Conservation (phyloP, 2,888 invertebrate species). For the Yponomeuta plumbellus region DNA sequence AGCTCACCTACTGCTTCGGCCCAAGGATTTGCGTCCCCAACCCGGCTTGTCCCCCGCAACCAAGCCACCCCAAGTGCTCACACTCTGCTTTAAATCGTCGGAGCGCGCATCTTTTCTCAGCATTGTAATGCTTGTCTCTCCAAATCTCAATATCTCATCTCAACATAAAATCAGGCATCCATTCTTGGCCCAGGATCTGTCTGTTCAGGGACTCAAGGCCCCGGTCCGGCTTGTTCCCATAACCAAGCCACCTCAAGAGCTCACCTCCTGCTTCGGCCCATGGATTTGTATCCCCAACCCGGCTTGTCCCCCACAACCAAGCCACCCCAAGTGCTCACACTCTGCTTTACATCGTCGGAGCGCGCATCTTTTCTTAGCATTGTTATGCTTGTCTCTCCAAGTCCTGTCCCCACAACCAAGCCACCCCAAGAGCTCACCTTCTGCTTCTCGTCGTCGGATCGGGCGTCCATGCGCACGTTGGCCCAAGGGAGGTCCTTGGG, state of each 20-base stretch:
- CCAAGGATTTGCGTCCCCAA: too few relatives aligned
- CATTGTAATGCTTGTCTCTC: too few relatives aligned
- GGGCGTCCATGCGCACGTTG: constrained; percentile 97
- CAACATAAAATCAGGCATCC: constrained; percentile 97
- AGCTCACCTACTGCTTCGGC: too few relatives aligned
- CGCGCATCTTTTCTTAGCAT: too few relatives aligned
- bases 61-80: constrained; percentile 41
- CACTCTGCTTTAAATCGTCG: constrained; percentile 99
- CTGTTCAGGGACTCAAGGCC: constrained; percentile 76
- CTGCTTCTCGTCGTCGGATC: constrained; percentile 97
- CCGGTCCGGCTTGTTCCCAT: constrained; percentile 90
- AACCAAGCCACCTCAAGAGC: too few relatives aligned
- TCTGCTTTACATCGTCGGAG: too few relatives aligned
- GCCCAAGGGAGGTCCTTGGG: constrained; percentile 98
- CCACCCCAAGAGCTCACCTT: constrained; percentile 78
- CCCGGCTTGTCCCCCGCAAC: too few relatives aligned
- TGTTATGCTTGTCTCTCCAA: too few relatives aligned
- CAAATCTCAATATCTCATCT: too few relatives aligned
- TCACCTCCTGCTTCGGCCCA: constrained; percentile 80
- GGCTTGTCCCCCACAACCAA: constrained; percentile 78
- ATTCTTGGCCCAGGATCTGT: constrained; percentile 99
- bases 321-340: too few relatives aligned
- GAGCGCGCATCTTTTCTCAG: too few relatives aligned
- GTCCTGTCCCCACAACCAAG: too few relatives aligned
- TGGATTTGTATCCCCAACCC: constrained; percentile 97